Evolutionary conservation across 1,140 invertebrate genomes (phyloP), one percentile per base, ranked within the genome.

Genomic region (Drosophila bipectinata): DNA sequence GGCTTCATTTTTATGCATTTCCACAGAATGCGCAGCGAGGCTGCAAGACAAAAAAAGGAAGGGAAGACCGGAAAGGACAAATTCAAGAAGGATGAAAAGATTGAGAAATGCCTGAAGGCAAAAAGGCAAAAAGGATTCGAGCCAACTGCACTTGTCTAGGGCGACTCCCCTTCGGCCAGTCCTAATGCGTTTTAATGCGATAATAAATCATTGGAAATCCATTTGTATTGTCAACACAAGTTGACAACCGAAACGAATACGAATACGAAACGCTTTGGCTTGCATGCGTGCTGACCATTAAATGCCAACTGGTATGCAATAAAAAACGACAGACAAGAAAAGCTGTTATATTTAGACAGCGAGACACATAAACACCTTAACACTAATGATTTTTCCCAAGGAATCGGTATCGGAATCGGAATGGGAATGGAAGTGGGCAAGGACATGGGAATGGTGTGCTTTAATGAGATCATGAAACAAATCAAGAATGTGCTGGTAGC

Each of bases 171-270:
- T 45, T 4, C 30, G 48, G 37, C 44, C 41, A 51, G 47, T 54
- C 75, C 72, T 79, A 83, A 90, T 91, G 87, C 90, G 74, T 74
- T 88, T 80, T 89, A 89, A 89, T 91, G 73, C 79, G 73, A 82
- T 83, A 88, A 88, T 87, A 91, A 88, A 91, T 91, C 87, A 90
- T 90, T 79, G 77, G 57, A 80, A 77, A 85, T 76, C 85, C 85
- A 90, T 90, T 90, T 82, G 76, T 90, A 90, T 90, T 90, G 85
- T 90, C 85, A 90, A 89, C 85, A 90, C 74, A 84, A 81, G 82
- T 76, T 60, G 82, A 87, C 82, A 85, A 58, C 78, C 61, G 45
- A 64, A 47, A 72, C 49, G 68, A 72, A 44, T 34, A 21, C 49
- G 49, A 44, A 37, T 37, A 37, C 34, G 34, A 53, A 72, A 54